phyloP scores from a whole-genome alignment of 1,140 invertebrate species.

The Chlorops oryzae region DNA sequence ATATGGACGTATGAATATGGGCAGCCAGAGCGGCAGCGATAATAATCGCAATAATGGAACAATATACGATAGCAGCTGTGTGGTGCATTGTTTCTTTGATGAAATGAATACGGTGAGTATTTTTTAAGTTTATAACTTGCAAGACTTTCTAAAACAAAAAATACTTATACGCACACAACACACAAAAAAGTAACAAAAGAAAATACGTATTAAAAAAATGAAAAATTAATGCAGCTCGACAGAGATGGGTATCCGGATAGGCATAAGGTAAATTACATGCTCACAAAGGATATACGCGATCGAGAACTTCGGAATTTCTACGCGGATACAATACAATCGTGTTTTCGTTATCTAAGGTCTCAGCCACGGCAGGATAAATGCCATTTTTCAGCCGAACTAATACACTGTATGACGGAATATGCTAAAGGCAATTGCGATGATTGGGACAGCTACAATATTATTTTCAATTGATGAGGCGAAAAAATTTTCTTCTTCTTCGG shows the following conservation, averaged over 20 bases:
- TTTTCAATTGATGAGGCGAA: slow-evolving; percentile 9
- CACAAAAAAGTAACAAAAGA: no score
- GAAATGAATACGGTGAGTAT: slow-evolving; percentile 52
- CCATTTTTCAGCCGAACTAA: slow-evolving; percentile 49
- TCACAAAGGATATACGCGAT: slow-evolving; percentile 51
- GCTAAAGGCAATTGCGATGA: slow-evolving; percentile 54
- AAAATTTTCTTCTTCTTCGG: no score
- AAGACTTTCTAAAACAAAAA: no score
- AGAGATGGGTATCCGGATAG: slow-evolving; percentile 52
- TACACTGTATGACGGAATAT: slow-evolving; percentile 53
- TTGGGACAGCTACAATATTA: slow-evolving; percentile 47
- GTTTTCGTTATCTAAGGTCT: slow-evolving; percentile 52
- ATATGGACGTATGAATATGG: no score
- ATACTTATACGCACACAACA: no score
- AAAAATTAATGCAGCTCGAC: no score
- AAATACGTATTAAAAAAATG: no score
- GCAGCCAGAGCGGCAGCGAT: not conserved
- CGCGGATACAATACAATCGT: slow-evolving; percentile 53
- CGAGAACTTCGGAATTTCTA: slow-evolving; percentile 52
- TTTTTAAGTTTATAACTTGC: not conserved
- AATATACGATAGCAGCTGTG: slow-evolving; percentile 35
- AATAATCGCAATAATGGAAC: not conserved
- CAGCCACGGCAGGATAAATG: slow-evolving; percentile 51
- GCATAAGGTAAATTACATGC: slow-evolving; percentile 51
- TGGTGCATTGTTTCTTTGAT: slow-evolving; percentile 53